Evolutionary conservation across 2,888 invertebrate species (phyloP).

Genomic region (Agonopterix alstromeriana): DNA sequence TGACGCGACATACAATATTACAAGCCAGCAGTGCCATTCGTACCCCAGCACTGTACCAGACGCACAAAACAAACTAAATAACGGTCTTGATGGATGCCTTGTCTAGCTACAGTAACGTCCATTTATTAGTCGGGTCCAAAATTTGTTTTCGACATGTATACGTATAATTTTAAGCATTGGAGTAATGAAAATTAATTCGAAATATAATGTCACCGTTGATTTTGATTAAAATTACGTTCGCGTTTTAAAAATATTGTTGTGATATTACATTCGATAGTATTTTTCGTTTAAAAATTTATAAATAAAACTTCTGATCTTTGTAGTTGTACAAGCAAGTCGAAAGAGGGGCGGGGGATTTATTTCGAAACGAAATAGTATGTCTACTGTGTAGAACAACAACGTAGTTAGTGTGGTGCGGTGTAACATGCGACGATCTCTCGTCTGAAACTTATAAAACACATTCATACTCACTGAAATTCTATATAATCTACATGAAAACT

Average conservation of each 20-base stretch:
- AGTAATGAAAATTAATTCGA: conserved; percentile 48
- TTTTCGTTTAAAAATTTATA: background rate
- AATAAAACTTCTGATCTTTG: conserved; percentile 1
- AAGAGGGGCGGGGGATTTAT: conserved; percentile 57
- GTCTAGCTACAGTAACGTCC: conserved; percentile 52
- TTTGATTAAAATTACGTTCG: conserved; percentile 24
- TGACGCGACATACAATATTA: conserved; percentile 69
- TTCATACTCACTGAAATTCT: background rate
- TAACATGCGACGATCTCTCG: conserved; percentile 18
- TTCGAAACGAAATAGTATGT: conserved; percentile 73
- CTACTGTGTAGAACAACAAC: conserved; percentile 75
- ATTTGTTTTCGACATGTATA: conserved; percentile 59
- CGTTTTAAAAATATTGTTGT: conserved; percentile 21
- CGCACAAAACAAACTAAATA: conserved; percentile 66
- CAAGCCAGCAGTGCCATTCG: conserved; percentile 72
- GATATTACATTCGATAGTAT: conserved; percentile 13
- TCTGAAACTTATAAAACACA: background rate
- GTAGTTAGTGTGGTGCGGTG: conserved; percentile 55
- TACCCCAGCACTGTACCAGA: conserved; percentile 63
- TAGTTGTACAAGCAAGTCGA: conserved; percentile 33
- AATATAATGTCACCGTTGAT: conserved; percentile 57
- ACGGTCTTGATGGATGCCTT: conserved; percentile 79
- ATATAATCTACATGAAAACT: too few species aligned
- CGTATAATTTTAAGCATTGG: conserved; percentile 58
- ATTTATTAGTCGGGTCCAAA: conserved; percentile 57